Evolutionary conservation across 2,888 invertebrate species (phyloP).

Genomic region (Crocallis elinguaria): DNA sequence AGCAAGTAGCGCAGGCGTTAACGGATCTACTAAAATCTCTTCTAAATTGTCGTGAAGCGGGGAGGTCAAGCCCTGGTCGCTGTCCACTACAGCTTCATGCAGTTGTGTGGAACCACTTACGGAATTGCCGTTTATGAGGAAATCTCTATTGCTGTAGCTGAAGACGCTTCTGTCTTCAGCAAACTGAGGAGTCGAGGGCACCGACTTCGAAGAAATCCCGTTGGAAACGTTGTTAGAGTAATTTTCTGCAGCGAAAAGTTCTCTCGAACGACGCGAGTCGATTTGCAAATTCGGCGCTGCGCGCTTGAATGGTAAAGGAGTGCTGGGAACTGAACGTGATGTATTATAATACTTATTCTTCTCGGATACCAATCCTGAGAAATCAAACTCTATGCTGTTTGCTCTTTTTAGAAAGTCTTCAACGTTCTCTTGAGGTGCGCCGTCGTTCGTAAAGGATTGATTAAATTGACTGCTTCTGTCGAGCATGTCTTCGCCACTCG

Average conservation of each 20-base stretch:
- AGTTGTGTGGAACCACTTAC: slow-evolving; percentile 61
- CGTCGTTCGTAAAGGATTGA: slow-evolving; percentile 62
- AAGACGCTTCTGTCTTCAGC: slow-evolving; percentile 81
- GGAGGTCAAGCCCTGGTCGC: slow-evolving; percentile 60
- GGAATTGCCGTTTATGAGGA: slow-evolving; percentile 86
- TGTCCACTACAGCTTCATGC: slow-evolving; percentile 60
- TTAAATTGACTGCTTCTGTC: slow-evolving; percentile 64
- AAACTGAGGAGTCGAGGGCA: slow-evolving; percentile 88
- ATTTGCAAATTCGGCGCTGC: slow-evolving; percentile 67
- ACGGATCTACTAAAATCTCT: slow-evolving; percentile 67
- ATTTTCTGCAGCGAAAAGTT: slow-evolving; percentile 63
- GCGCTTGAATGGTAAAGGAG: slow-evolving; percentile 85
- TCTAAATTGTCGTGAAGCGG: slow-evolving; percentile 76
- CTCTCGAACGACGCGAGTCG: slow-evolving; percentile 69
- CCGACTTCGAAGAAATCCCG: slow-evolving; percentile 88
- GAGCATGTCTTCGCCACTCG: slow-evolving; percentile 65
- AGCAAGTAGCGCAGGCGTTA: slow-evolving; percentile 73
- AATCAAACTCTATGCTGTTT: slow-evolving; percentile 76
- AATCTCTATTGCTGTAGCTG: slow-evolving; percentile 86
- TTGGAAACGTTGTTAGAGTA: slow-evolving; percentile 65
- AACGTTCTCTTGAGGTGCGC: slow-evolving; percentile 61
- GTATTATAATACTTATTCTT: slow-evolving; percentile 75
- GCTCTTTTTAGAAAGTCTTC: slow-evolving; percentile 77
- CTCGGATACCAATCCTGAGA: slow-evolving; percentile 67
- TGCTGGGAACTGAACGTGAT: slow-evolving; percentile 89